These are phyloP conservation scores for Gari tellinella DNA, from an alignment of 2,888 invertebrate species.

Conservation along the genomic window DNA sequence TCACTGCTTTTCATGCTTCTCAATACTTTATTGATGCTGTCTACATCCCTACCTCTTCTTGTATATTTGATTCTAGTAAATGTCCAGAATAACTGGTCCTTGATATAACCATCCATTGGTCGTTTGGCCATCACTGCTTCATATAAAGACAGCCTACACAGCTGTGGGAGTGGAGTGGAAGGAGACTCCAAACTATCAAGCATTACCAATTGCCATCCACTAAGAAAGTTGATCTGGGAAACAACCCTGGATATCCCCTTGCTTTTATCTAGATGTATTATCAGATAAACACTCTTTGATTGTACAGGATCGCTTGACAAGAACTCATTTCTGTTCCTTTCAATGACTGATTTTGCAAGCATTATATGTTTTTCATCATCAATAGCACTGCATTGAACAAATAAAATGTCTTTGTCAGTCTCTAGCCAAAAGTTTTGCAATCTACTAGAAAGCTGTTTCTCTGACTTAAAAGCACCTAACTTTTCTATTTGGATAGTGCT, in stretches of 20 bases:
- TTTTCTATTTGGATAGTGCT: slow-evolving; percentile 52
- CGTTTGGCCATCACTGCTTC: slow-evolving; percentile 40
- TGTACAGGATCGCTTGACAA: neutral
- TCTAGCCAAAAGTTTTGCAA: slow-evolving; percentile 58
- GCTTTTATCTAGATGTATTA: slow-evolving; percentile 41
- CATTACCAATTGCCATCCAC: slow-evolving; percentile 59
- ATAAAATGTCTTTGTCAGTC: slow-evolving; percentile 31
- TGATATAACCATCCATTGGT: slow-evolving; percentile 35
- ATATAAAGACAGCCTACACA: slow-evolving; percentile 17
- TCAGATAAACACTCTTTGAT: slow-evolving; percentile 39
- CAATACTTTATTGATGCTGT: slow-evolving; percentile 45
- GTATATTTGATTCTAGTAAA: slow-evolving; percentile 62
- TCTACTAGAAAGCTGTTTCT: slow-evolving; percentile 56
- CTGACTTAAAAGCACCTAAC: slow-evolving; percentile 66
- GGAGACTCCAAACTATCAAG: slow-evolving; percentile 57
- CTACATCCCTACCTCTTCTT: slow-evolving; percentile 32
- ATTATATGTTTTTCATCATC: slow-evolving; percentile 62
- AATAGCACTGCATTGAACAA: slow-evolving; percentile 60
- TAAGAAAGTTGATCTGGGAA: slow-evolving; percentile 61
- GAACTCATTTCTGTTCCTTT: slow-evolving; percentile 33
- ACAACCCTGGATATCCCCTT: slow-evolving; percentile 14
- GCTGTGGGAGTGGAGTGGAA: slow-evolving; percentile 22
- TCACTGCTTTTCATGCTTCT: slow-evolving; percentile 22
- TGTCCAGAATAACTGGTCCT: slow-evolving; percentile 63
- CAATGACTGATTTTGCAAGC: slow-evolving; percentile 56